phyloP scores from a whole-genome alignment of 2,888 invertebrate genomes.

The Perizoma affinitatum region DNA sequence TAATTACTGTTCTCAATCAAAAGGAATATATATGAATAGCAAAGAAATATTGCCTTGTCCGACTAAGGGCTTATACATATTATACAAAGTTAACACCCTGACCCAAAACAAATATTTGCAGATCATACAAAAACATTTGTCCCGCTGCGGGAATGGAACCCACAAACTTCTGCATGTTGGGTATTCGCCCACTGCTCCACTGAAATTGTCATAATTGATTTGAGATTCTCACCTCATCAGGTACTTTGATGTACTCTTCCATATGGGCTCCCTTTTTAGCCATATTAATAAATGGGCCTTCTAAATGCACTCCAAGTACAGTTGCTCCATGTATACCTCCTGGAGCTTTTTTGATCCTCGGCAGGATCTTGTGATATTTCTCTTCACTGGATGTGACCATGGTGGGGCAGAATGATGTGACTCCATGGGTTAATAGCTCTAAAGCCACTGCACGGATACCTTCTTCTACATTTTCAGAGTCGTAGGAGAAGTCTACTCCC shows the following conservation, averaged over 20 bases:
- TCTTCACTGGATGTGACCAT: slow-evolving; percentile 94
- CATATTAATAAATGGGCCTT: slow-evolving; percentile 97
- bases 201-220: too few species aligned
- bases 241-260: slow-evolving; percentile 87
- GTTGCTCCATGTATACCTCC: slow-evolving; percentile 93
- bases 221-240: slow-evolving; percentile 87
- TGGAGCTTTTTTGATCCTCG: slow-evolving; percentile 86
- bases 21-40: too few species aligned
- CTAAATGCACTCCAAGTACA: slow-evolving; percentile 95
- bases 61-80: too few species aligned
- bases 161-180: too few species aligned
- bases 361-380: slow-evolving; percentile 92
- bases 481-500: slow-evolving; percentile 95
- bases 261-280: slow-evolving; percentile 98
- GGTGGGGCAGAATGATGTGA: slow-evolving; percentile 99
- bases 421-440: slow-evolving; percentile 93
- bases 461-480: slow-evolving; percentile 86
- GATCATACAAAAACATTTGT: too few species aligned
- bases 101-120: too few species aligned
- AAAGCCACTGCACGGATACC: slow-evolving; percentile 91
- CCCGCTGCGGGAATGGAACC: too few species aligned
- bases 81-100: too few species aligned
- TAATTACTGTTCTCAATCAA: too few species aligned
- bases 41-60: too few species aligned
- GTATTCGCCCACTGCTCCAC: too few species aligned